Evolutionary conservation across 1,140 invertebrate species (phyloP).

Genomic region (Thalassaphorura encarpata): DNA sequence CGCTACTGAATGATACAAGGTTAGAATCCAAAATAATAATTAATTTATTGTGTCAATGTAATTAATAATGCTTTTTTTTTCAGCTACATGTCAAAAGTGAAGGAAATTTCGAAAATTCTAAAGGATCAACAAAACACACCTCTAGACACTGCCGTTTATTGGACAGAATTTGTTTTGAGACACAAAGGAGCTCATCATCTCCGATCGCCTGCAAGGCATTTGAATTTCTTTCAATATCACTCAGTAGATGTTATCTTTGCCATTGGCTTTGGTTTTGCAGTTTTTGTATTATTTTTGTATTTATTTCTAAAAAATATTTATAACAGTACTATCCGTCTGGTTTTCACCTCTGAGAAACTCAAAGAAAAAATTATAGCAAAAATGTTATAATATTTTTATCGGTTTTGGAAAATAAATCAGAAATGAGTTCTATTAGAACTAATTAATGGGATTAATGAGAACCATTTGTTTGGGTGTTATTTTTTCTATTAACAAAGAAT

Average conservation of each 20-base stretch:
- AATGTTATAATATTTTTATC: no score
- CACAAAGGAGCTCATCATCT: conserved; percentile 42
- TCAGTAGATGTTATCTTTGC: conserved; percentile 42
- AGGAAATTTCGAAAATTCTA: conserved; percentile 45
- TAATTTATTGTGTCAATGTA: neutral
- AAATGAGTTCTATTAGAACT: no score
- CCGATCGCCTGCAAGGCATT: conserved; percentile 38
- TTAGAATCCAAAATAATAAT: neutral
- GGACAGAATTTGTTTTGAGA: conserved; percentile 48
- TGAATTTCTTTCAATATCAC: conserved; percentile 44
- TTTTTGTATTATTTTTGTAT: no score
- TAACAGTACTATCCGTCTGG: no score
- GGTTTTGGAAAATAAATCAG: no score
- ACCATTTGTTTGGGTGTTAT: no score
- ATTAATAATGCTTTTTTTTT: conserved; percentile 9
- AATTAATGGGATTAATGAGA: no score
- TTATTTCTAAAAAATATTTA: no score
- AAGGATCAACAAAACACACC: conserved; percentile 45
- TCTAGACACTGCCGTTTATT: conserved; percentile 48
- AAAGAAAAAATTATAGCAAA: no score
- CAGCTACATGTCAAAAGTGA: conserved; percentile 41
- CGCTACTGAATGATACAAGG: conserved; percentile 11
- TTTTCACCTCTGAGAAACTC: no score
- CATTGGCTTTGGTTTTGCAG: neutral
- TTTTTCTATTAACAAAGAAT: no score